Conservation (phyloP, 2,113 vertebrate genomes). For the Pangasianodon gigas region DNA sequence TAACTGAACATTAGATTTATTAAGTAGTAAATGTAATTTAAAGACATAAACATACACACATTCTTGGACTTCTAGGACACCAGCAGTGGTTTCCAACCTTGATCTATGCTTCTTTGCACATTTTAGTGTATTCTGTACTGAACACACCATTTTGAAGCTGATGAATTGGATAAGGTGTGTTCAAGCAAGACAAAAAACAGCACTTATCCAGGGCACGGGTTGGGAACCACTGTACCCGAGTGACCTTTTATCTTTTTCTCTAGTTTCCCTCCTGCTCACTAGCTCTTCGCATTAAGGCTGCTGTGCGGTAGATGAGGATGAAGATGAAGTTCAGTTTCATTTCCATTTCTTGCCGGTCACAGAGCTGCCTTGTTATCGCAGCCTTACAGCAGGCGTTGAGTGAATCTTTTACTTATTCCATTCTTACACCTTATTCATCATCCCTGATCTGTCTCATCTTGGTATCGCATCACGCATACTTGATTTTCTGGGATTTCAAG, state of each 20-base stretch:
- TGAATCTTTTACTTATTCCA: background rate
- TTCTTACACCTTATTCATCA: background rate
- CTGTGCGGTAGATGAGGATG: background rate
- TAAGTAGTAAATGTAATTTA: too few relatives aligned
- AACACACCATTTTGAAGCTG: too few relatives aligned
- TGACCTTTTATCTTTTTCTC: background rate
- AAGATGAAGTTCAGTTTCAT: background rate
- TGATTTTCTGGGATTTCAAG: background rate
- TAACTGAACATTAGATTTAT: too few relatives aligned
- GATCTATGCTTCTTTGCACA: too few relatives aligned
- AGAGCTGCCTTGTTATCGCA: background rate
- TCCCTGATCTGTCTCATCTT: background rate
- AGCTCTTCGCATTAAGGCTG: background rate
- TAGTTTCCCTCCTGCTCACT: background rate
- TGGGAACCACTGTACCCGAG: background rate
- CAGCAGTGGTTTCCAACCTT: too few relatives aligned
- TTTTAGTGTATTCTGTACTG: too few relatives aligned
- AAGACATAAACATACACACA: too few relatives aligned
- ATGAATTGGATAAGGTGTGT: too few relatives aligned
- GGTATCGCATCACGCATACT: background rate
- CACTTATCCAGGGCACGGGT: too few relatives aligned
- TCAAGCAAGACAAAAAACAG: too few relatives aligned
- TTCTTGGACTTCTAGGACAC: too few relatives aligned
- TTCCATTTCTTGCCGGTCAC: background rate
- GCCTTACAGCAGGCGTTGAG: background rate